These are phyloP conservation scores for Euwallacea similis DNA, from an alignment of 1,140 invertebrate species.

Conservation along the genomic window DNA sequence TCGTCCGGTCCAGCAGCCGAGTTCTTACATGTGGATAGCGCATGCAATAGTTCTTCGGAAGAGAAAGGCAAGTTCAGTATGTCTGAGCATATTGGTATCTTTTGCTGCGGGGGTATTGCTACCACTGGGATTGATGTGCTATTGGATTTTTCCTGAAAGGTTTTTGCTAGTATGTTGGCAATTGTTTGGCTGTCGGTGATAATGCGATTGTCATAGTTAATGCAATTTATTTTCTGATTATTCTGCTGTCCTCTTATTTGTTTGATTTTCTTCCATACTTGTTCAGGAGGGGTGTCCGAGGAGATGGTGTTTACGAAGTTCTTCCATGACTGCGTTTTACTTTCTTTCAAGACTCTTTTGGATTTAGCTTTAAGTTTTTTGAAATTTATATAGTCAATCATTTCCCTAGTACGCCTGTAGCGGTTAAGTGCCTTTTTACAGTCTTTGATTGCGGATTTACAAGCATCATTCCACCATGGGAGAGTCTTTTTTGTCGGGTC, in stretches of 20 bases:
- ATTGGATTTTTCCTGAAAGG: constrained; percentile 17
- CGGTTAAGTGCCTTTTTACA: constrained; percentile 25
- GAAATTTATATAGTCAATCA: constrained; percentile 18
- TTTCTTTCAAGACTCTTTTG: constrained; percentile 23
- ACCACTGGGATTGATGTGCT: constrained; percentile 5
- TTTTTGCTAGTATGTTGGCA: constrained; percentile 11
- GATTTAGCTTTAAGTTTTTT: constrained; percentile 26
- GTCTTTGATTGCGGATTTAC: constrained; percentile 14
- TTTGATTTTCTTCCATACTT: constrained; percentile 23
- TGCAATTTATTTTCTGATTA: constrained; percentile 4
- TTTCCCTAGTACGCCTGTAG: constrained; percentile 9
- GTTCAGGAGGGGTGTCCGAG: constrained; percentile 2
- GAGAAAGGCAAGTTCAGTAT: constrained; percentile 16
- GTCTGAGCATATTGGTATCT: neutral
- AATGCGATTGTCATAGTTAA: constrained; percentile 11
- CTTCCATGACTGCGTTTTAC: constrained; percentile 18
- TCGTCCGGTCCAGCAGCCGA: constrained; percentile 18
- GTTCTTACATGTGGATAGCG: constrained; percentile 6
- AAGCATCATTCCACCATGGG: constrained; percentile 29
- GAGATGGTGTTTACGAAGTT: constrained; percentile 5
- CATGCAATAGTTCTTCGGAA: constrained; percentile 18
- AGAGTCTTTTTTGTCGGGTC: constrained; percentile 8
- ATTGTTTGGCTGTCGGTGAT: constrained; percentile 14
- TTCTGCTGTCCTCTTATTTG: constrained; percentile 16
- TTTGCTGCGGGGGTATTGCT: neutral